Conservation (phyloP, 2,888 invertebrate species). For the Aspidapion aeneum region DNA sequence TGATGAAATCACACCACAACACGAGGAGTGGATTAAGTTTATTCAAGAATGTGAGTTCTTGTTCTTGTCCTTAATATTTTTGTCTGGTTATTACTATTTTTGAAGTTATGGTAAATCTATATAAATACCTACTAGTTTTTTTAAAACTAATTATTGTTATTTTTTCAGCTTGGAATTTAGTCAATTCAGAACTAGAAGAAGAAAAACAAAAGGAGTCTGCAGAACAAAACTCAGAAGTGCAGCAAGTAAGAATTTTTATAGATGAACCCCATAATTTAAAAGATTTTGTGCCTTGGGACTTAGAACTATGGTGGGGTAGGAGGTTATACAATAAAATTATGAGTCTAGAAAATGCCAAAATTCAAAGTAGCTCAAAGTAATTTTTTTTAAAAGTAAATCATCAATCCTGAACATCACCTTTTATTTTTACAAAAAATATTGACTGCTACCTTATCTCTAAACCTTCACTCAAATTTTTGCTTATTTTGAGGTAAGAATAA, state of each 20-base stretch:
- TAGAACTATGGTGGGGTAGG: constrained; percentile 90
- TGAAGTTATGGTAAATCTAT: too few species aligned
- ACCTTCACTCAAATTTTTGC: too few species aligned
- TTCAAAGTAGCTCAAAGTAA: too few species aligned
- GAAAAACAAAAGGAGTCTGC: constrained; percentile 50
- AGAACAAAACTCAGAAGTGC: constrained; percentile 47
- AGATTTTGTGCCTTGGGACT: constrained; percentile 86
- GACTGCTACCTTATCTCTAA: too few species aligned
- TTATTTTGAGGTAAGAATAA: too few species aligned
- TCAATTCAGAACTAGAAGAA: constrained; percentile 44
- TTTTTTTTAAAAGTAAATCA: constrained; percentile 16
- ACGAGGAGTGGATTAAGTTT: constrained; percentile 83
- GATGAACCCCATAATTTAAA: constrained; percentile 65
- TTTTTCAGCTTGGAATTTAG: constrained; percentile 63
- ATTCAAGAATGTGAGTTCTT: constrained; percentile 78
- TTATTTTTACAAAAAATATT: too few species aligned
- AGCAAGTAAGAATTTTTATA: constrained; percentile 59
- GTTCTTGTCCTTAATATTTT: constrained; percentile 6
- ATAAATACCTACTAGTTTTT: too few species aligned
- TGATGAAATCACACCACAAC: constrained; percentile 67
- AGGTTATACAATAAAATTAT: constrained; percentile 82
- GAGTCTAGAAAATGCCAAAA: constrained; percentile 36
- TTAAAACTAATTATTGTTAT: too few species aligned
- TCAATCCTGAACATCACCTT: constrained; percentile 10
- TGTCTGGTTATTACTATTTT: constrained; percentile 1